These are phyloP conservation scores for Chlamydotis undulata DNA, from an alignment of 2,113 vertebrate genomes.

Conservation along the genomic window DNA sequence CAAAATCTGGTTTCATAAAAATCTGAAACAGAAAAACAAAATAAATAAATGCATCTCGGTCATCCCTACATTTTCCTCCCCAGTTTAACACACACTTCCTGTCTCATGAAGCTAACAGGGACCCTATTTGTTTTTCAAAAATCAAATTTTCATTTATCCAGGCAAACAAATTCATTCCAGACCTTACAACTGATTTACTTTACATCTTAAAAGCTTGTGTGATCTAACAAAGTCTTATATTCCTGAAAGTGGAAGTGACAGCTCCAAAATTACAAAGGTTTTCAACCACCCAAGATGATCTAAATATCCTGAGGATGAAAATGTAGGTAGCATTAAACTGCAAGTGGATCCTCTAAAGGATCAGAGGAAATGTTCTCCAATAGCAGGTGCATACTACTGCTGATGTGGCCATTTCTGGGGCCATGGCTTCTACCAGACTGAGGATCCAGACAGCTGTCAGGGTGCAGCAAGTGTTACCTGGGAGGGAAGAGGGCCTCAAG, in stretches of 20 bases:
- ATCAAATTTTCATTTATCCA: background rate
- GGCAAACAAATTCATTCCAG: background rate
- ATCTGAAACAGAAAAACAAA: slow-evolving; percentile 80
- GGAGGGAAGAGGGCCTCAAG: background rate
- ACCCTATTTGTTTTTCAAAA: background rate
- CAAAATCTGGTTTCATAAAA: slow-evolving; percentile 98
- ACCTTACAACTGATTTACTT: background rate
- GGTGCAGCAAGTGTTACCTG: background rate
- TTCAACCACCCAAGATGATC: background rate
- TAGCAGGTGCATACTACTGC: background rate
- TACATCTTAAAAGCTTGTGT: background rate
- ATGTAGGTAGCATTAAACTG: rapidly evolving
- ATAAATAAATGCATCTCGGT: slow-evolving; percentile 38
- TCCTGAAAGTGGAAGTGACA: background rate
- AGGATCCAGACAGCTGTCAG: background rate
- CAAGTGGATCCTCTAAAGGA: background rate
- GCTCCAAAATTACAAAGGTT: background rate
- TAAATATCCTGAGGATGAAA: background rate
- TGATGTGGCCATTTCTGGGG: background rate
- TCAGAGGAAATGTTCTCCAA: background rate
- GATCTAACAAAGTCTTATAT: background rate
- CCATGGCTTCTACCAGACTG: background rate
- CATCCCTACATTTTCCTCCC: background rate
- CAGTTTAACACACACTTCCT: background rate
- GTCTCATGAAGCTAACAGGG: background rate